A percentile compares a stretch with the other conserved stretches of the same genome.
phyloP scores from a whole-genome alignment of 2,888 invertebrate genomes.

The Troides helena region DNA sequence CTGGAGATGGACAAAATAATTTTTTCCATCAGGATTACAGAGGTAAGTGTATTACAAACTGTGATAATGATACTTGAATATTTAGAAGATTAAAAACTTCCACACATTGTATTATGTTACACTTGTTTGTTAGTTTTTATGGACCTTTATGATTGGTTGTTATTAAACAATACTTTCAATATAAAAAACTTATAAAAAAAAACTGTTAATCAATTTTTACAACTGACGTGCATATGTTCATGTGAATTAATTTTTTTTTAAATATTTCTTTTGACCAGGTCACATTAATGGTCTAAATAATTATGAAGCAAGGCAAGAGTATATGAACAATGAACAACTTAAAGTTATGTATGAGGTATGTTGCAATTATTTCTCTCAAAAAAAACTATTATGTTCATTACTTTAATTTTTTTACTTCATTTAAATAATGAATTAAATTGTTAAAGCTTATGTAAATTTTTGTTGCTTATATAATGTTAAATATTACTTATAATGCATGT shows the following conservation, averaged over 20 bases:
- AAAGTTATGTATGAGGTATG: slow-evolving; percentile 72
- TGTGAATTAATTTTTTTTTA: too few relatives aligned
- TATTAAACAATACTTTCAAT: too few relatives aligned
- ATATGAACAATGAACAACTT: slow-evolving; percentile 65
- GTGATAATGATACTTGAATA: neutral
- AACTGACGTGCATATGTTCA: too few relatives aligned
- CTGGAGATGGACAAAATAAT: slow-evolving; percentile 72
- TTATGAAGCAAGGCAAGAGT: slow-evolving; percentile 62
- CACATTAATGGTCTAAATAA: slow-evolving; percentile 66
- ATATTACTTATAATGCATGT: too few relatives aligned
- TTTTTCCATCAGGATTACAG: slow-evolving; percentile 63
- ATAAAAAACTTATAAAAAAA: neutral
- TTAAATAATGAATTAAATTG: neutral
- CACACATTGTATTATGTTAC: neutral
- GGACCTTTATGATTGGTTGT: too few relatives aligned
- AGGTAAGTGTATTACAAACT: slow-evolving; percentile 44
- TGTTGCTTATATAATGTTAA: too few relatives aligned
- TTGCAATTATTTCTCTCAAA: slow-evolving; percentile 2
- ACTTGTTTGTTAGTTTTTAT: too few relatives aligned
- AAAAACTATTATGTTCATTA: neutral
- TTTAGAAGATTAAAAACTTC: neutral
- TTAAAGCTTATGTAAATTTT: too few relatives aligned
- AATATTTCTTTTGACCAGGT: slow-evolving; percentile 42
- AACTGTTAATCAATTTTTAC: neutral
- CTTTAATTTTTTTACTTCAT: neutral